Evolutionary conservation across 2,888 invertebrate genomes (phyloP), one percentile per base, ranked within the genome.

Genomic region (Thera obeliscata): DNA sequence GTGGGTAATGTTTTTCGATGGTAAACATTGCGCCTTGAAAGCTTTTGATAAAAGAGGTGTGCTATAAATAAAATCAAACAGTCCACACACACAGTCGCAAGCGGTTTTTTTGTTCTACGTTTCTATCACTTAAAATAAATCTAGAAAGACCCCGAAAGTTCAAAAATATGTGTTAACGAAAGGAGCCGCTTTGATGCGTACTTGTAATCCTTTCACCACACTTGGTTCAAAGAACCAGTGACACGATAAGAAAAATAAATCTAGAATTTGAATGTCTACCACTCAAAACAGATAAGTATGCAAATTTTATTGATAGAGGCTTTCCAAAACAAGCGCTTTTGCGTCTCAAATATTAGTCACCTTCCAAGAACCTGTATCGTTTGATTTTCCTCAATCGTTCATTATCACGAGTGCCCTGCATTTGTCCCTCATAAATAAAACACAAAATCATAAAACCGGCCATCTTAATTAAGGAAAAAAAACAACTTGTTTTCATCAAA

Each of bases 301-400:
- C 43, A 46, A 8, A 46, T 46, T 46, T 46, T 46, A 46, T 33
- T 22, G 50, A 50, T 12, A 22, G 50, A 52, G 52, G 22, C 54
- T 58, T 50, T 33, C 59, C 38, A 55, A 61, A 61, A 64, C 54
- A 22, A 22, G 36, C 6, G 9, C 9, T 54, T 48, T 49, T 61
- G 60, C 56, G 60, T 35, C 56, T 61, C 50, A 61, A 61, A 22
- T 50, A 56, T 56, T 8, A 43, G 36, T 66, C 43, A 57, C 57
- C 56, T 69, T 72, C 67, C 54, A 59, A 64, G 63, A 66, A 66
- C 5, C 50, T 7, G 52, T 56, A 12, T 43, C 41, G 49, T 64
- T 52, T 63, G n/a, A 9, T 70, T 73, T 67, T 70, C 72, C 72
- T 75, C 63, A 67, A 69, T 56, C 59, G 56, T 71, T 71, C 75